phyloP scores from a whole-genome alignment of 2,888 invertebrate species.

The Cephalotes varians region DNA sequence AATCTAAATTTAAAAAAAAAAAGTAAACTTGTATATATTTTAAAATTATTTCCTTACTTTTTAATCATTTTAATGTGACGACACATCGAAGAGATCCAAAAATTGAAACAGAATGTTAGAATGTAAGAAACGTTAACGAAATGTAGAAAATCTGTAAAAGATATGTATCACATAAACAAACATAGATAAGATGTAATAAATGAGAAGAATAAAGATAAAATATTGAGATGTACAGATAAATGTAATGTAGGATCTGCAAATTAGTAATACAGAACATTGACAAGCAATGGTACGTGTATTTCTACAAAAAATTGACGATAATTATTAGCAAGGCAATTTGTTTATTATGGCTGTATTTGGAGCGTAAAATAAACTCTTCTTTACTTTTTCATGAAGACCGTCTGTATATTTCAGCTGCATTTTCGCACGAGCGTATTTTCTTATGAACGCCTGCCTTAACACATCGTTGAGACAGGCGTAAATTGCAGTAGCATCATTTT shows the following conservation, averaged over 20 bases:
- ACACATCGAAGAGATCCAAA: neutral
- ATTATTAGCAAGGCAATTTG: constrained; percentile 44
- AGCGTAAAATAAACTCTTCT: constrained; percentile 29
- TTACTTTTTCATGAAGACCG: neutral
- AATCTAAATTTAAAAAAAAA: neutral
- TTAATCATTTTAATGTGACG: neutral
- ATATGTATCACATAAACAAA: neutral
- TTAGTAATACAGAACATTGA: neutral
- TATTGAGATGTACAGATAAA: neutral
- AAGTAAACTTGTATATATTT: neutral
- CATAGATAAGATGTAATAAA: neutral
- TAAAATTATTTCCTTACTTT: neutral
- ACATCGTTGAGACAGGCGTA: constrained; percentile 69
- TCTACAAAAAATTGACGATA: constrained; percentile 19
- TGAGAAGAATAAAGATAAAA: neutral
- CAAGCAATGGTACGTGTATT: neutral
- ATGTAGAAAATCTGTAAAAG: neutral
- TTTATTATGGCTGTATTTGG: constrained; percentile 10
- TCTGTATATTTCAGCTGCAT: constrained; percentile 42
- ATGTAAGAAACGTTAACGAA: neutral
- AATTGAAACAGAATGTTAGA: neutral
- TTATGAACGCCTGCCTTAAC: constrained; percentile 45
- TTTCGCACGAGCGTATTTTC: constrained; percentile 42
- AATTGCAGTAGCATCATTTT: constrained; percentile 72
- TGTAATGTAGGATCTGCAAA: neutral